A percentile compares a stretch with the other conserved stretches of the same genome.
Conservation (phyloP, 2,797 vertebrate species). For the Chromobotia macracanthus region DNA sequence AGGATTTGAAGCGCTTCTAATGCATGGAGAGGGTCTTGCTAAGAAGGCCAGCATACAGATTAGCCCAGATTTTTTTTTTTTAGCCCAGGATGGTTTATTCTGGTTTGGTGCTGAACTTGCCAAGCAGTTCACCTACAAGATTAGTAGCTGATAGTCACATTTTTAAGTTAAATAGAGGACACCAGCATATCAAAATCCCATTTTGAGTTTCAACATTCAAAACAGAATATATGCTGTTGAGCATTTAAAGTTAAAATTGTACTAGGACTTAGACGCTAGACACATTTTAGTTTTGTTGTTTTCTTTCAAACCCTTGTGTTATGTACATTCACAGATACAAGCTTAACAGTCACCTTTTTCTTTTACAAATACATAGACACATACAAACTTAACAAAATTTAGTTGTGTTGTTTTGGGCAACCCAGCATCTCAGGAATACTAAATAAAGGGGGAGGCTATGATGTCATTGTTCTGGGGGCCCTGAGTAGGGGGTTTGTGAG, state of each 20-base stretch:
- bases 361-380: constrained; percentile 53
- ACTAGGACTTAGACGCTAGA: background rate
- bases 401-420: constrained; percentile 61
- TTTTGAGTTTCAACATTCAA: too few relatives aligned
- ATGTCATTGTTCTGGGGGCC: constrained; percentile 60
- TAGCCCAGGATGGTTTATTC: background rate
- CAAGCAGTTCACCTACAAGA: background rate
- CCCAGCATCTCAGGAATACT: constrained; percentile 62
- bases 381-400: constrained; percentile 63
- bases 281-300: background rate
- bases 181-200: background rate
- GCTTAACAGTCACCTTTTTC: background rate
- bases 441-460: constrained; percentile 62
- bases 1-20: background rate
- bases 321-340: too few relatives aligned
- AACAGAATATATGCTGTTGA: background rate
- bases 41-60: too few relatives aligned
- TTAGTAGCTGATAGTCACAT: too few relatives aligned
- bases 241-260: background rate
- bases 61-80: background rate
- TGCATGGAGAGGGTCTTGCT: background rate
- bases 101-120: background rate
- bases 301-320: too few relatives aligned
- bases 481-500: constrained; percentile 3
- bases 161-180: background rate